These are phyloP conservation scores for Himalopsyche japonica DNA, from an alignment of 2,888 invertebrate genomes.

Conservation along the genomic window DNA sequence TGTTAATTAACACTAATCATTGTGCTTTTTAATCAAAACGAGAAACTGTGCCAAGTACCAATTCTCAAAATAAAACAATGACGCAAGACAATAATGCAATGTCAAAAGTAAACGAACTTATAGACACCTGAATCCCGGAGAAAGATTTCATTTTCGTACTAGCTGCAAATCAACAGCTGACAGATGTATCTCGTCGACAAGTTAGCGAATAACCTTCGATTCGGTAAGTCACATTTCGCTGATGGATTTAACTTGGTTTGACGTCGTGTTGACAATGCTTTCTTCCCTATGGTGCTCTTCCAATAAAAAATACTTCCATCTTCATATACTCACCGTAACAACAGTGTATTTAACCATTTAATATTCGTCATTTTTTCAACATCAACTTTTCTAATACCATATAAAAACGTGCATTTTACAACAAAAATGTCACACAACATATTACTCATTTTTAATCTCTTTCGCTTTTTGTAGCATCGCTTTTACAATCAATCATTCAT, in stretches of 20 bases:
- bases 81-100: not conserved
- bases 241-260: not conserved
- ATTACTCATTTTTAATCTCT: no score
- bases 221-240: constrained; percentile 30
- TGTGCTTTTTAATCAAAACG: not conserved
- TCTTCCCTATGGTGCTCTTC: not conserved
- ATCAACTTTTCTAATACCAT: no score
- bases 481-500: no score
- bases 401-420: no score
- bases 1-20: not conserved
- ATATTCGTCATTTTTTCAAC: no score
- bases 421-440: no score
- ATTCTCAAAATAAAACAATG: not conserved
- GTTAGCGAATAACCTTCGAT: constrained; percentile 36
- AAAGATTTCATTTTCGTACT: not conserved
- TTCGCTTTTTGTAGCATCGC: no score
- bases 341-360: no score
- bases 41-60: not conserved
- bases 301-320: no score
- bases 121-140: not conserved
- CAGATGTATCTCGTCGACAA: constrained; percentile 40
- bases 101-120: not conserved
- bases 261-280: not conserved
- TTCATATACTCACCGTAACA: no score
- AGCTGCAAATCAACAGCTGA: not conserved